A percentile compares a stretch with the other conserved stretches of the same genome.
Conservation (phyloP, 2,113 vertebrate genomes). For the Dromaius novaehollandiae region DNA sequence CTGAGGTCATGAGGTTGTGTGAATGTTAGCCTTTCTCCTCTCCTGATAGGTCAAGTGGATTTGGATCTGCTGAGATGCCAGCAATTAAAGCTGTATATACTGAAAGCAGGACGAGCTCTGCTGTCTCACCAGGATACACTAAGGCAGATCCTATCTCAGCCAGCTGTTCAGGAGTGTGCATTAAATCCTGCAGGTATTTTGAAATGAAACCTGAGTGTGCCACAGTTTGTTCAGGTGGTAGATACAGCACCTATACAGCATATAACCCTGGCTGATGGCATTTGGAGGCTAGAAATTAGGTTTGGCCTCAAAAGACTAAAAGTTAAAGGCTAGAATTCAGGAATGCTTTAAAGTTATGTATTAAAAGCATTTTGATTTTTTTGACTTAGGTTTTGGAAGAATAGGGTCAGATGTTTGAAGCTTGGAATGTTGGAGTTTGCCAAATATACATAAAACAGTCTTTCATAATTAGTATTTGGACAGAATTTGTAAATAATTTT, state of each 20-base stretch:
- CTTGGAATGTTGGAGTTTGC: neutral
- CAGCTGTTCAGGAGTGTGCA: slow-evolving; percentile 85
- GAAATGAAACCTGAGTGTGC: neutral
- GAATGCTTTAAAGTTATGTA: neutral
- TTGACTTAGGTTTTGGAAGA: neutral
- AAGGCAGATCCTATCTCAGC: slow-evolving; percentile 93
- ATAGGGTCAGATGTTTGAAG: neutral
- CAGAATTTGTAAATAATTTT: neutral
- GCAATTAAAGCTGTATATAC: slow-evolving; percentile 92
- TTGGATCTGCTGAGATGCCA: slow-evolving; percentile 90
- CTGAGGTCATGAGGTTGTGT: neutral
- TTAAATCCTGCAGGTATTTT: slow-evolving; percentile 80
- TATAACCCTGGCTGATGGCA: neutral
- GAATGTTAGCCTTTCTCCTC: neutral
- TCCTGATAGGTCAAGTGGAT: slow-evolving; percentile 89
- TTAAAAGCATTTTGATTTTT: neutral
- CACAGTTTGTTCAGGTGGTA: neutral
- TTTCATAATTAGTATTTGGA: neutral
- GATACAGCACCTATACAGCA: neutral
- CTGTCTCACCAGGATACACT: slow-evolving; percentile 96
- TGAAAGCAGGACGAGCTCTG: slow-evolving; percentile 92
- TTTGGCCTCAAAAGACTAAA: neutral
- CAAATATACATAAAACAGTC: neutral
- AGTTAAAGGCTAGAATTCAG: neutral
- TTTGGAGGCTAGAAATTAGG: neutral